phyloP scores from a whole-genome alignment of 2,888 invertebrate species.

The Eulithis prunata region DNA sequence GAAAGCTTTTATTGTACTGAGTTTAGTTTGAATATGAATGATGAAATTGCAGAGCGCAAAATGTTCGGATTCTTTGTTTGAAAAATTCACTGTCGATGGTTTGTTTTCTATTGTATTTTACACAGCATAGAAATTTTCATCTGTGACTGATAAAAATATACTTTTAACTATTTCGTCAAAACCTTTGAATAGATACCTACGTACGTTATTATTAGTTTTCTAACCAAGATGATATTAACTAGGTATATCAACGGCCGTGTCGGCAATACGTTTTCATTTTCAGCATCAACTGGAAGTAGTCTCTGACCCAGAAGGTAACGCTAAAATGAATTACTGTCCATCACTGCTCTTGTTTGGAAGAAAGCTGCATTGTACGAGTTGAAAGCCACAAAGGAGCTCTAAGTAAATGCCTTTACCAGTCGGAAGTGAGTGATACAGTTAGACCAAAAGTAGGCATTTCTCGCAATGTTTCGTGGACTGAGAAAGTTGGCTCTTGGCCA shows the following conservation, averaged over 20 bases:
- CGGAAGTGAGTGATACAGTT: constrained; percentile 30
- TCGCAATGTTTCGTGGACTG: constrained; percentile 49
- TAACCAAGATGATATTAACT: too few species aligned
- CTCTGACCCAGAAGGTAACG: too few species aligned
- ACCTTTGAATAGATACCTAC: too few species aligned
- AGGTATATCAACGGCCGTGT: too few species aligned
- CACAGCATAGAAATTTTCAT: neutral
- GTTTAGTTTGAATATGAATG: constrained; percentile 8
- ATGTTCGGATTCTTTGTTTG: neutral
- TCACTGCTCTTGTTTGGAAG: constrained; percentile 11
- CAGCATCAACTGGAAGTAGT: too few species aligned
- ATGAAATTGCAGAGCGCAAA: constrained; percentile 1
- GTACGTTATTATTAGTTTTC: too few species aligned
- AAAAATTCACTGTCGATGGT: neutral
- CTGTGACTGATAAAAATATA: neutral
- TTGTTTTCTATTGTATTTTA: constrained; percentile 1
- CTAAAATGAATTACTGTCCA: too few species aligned
- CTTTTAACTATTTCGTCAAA: neutral
- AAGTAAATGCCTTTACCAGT: constrained; percentile 25
- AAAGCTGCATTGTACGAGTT: constrained; percentile 22
- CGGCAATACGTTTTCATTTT: too few species aligned
- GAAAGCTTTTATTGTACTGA: constrained; percentile 3
- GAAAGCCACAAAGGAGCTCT: constrained; percentile 15
- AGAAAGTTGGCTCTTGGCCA: constrained; percentile 54
- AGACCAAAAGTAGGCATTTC: constrained; percentile 33